Conservation (phyloP, 2,797 vertebrate species). For the Esox masquinongy region DNA sequence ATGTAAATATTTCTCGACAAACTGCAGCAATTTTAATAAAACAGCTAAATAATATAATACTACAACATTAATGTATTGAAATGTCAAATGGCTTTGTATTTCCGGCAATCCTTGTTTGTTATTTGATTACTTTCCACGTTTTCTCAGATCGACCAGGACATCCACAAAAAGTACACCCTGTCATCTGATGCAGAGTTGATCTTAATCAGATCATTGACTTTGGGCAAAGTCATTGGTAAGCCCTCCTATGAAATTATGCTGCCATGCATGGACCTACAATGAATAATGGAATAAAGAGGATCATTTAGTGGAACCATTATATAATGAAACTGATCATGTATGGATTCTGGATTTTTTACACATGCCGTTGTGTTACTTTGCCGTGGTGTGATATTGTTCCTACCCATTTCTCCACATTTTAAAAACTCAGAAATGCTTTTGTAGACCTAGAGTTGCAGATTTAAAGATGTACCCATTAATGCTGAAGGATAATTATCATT, state of each 20-base stretch:
- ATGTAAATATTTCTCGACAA: slow-evolving; percentile 35
- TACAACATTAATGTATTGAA: slow-evolving; percentile 45
- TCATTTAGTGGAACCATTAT: not conserved
- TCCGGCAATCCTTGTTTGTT: slow-evolving; percentile 56
- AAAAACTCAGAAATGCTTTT: not conserved
- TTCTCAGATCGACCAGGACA: slow-evolving; percentile 79
- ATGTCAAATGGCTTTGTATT: slow-evolving; percentile 55
- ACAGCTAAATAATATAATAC: slow-evolving; percentile 43
- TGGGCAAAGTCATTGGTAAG: slow-evolving; percentile 86
- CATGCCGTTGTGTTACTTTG: not conserved
- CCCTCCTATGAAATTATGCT: slow-evolving; percentile 22
- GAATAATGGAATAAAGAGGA: not conserved
- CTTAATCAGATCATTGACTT: slow-evolving; percentile 78
- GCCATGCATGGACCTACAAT: not conserved
- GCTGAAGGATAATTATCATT: slow-evolving; percentile 16
- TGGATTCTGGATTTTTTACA: not conserved
- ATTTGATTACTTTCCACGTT: slow-evolving; percentile 20
- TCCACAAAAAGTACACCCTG: slow-evolving; percentile 79
- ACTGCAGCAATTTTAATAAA: slow-evolving; percentile 45
- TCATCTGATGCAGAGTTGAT: slow-evolving; percentile 80
- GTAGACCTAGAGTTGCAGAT: not conserved
- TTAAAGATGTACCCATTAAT: slow-evolving; percentile 3
- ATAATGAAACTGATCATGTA: not conserved
- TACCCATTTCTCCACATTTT: not conserved
- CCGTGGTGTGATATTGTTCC: not conserved